A percentile compares a stretch with the other conserved stretches of the same genome.
These are phyloP conservation scores for Aphelocoma californica DNA, from an alignment of 2,797 vertebrate species.

Conservation along the genomic window DNA sequence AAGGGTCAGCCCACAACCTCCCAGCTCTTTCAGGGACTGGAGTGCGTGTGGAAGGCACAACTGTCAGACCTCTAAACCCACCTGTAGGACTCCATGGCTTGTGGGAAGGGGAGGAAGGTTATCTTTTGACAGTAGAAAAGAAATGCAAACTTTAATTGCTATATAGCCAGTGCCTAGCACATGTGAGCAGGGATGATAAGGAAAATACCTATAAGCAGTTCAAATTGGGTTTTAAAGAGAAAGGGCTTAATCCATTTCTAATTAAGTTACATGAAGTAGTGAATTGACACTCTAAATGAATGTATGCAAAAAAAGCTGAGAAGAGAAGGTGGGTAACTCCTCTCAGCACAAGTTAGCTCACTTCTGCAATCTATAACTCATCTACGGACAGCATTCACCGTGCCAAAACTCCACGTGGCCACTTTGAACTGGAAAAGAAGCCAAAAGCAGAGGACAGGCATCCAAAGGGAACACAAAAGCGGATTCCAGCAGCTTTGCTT, in stretches of 20 bases:
- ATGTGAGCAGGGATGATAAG: not conserved
- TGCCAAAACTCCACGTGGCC: constrained; percentile 49
- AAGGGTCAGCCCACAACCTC: not conserved
- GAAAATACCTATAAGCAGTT: not conserved
- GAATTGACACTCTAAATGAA: not conserved
- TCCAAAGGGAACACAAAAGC: constrained; percentile 34
- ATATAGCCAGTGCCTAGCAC: not conserved
- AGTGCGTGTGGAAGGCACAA: not conserved
- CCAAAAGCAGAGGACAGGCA: not conserved
- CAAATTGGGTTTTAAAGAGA: not conserved
- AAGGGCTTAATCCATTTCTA: constrained; percentile 18
- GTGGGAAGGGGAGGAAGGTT: not conserved
- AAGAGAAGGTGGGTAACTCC: not conserved
- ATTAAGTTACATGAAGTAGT: not conserved
- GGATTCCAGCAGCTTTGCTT: constrained; percentile 50
- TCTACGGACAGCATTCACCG: not conserved
- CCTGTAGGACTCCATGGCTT: not conserved
- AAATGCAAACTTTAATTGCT: not conserved
- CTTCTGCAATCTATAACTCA: constrained; percentile 10
- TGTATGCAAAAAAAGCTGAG: not conserved
- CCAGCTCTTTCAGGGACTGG: not conserved
- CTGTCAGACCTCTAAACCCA: not conserved
- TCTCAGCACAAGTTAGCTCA: not conserved
- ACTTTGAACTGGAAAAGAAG: not conserved
- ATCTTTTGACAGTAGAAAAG: not conserved